Evolutionary conservation across 2,113 vertebrate genomes (phyloP).

Genomic region (Cercocebus atys): DNA sequence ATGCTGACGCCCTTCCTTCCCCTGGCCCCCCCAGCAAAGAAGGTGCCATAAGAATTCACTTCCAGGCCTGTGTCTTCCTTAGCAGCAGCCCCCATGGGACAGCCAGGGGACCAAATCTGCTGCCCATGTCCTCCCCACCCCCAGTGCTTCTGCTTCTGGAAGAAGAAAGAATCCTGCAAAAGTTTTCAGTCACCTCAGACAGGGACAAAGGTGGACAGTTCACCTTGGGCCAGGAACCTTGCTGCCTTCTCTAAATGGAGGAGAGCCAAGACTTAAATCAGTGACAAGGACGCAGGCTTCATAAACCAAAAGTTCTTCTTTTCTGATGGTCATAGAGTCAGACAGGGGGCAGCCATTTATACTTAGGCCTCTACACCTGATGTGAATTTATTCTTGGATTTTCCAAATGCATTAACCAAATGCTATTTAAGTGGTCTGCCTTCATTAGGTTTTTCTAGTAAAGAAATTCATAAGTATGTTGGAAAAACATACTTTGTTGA

Average conservation of each 20-base stretch:
- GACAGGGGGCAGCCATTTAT: not conserved
- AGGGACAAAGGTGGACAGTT: not conserved
- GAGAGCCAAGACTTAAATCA: not conserved
- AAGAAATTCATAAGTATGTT: not conserved
- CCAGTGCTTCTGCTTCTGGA: not conserved
- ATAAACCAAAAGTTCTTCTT: not conserved
- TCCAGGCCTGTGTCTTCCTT: slow-evolving; percentile 26
- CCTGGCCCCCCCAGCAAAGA: not conserved
- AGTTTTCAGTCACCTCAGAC: not conserved
- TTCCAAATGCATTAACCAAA: not conserved
- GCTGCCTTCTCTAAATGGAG: not conserved
- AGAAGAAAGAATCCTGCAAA: not conserved
- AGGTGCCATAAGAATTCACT: not conserved
- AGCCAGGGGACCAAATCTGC: not conserved
- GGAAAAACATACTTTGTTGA: not conserved
- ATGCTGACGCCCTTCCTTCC: not conserved
- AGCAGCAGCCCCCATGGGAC: not conserved
- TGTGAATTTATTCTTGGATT: not conserved
- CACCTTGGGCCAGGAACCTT: not conserved
- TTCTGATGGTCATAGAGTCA: not conserved
- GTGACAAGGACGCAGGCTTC: not conserved
- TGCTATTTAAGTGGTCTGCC: not conserved
- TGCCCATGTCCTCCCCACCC: not conserved
- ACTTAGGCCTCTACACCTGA: not conserved
- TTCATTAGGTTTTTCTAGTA: not conserved